phyloP scores from a whole-genome alignment of 2,888 invertebrate genomes.

The Barypeithes pellucidus region DNA sequence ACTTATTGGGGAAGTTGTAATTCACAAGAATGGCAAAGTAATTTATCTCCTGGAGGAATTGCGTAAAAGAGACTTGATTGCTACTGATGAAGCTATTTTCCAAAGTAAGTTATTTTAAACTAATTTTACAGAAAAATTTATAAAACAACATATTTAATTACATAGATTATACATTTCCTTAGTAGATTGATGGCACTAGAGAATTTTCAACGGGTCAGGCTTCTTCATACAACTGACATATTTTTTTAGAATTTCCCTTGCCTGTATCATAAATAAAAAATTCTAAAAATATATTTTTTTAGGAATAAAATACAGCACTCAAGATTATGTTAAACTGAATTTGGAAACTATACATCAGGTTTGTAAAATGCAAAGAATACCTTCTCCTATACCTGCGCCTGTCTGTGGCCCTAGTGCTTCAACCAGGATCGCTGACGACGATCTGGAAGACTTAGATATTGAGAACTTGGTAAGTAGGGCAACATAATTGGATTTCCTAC shows the following conservation, averaged over 20 bases:
- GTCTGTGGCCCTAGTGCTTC: neutral
- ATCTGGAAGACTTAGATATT: constrained; percentile 34
- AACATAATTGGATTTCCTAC: no score
- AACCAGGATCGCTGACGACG: neutral
- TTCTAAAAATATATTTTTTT: constrained; percentile 17
- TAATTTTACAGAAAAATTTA: neutral
- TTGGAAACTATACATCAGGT: constrained; percentile 49
- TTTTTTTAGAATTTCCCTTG: no score
- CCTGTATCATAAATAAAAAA: no score
- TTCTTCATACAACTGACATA: no score
- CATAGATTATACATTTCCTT: no score
- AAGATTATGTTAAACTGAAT: constrained; percentile 55
- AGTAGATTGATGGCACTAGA: no score
- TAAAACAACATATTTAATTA: no score
- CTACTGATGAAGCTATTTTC: constrained; percentile 52
- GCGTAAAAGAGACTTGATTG: constrained; percentile 49
- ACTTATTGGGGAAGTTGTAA: constrained; percentile 59
- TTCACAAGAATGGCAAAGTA: constrained; percentile 52
- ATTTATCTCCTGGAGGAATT: constrained; percentile 55
- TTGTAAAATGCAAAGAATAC: constrained; percentile 38
- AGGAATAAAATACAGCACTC: constrained; percentile 54
- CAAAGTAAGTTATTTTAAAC: constrained; percentile 49
- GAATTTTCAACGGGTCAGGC: no score
- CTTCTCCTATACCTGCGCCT: constrained; percentile 17
- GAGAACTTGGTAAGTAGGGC: constrained; percentile 15